A percentile compares a stretch with the other conserved stretches of the same genome.
Conservation (phyloP, 2,888 invertebrate species). For the Esperia sulphurella region DNA sequence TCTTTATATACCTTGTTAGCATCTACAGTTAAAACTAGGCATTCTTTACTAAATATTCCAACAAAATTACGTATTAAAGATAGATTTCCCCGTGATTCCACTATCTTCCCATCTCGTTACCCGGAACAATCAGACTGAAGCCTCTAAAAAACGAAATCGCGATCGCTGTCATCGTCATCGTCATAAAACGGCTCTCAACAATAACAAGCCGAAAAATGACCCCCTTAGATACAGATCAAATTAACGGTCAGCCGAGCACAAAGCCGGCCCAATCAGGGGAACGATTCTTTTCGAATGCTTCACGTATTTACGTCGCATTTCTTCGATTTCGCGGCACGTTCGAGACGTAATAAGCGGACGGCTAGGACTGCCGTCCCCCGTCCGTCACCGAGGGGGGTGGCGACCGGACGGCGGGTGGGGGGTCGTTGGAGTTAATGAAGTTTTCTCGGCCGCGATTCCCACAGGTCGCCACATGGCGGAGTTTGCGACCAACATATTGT, state of each 20-base stretch:
- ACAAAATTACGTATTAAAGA: too few relatives aligned
- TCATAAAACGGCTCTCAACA: constrained; percentile 56
- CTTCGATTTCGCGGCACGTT: constrained; percentile 78
- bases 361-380: constrained; percentile 59
- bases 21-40: too few relatives aligned
- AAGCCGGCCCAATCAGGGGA: constrained; percentile 67
- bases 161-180: constrained; percentile 26
- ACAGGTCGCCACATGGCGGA: constrained; percentile 77
- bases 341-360: constrained; percentile 75
- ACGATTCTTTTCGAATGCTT: constrained; percentile 66
- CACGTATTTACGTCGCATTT: constrained; percentile 76
- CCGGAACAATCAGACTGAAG: background rate
- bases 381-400: constrained; percentile 28
- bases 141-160: background rate
- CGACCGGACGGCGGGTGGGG: constrained; percentile 29
- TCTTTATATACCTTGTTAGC: too few relatives aligned
- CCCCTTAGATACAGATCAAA: constrained; percentile 65
- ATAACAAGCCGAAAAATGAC: constrained; percentile 63
- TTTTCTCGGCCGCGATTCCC: constrained; percentile 78
- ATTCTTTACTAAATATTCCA: too few relatives aligned
- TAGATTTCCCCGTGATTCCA: too few relatives aligned
- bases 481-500: constrained; percentile 72
- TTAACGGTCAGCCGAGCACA: constrained; percentile 73
- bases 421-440: constrained; percentile 77
- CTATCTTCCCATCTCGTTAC: too few relatives aligned